These are phyloP conservation scores for Myrmecophaga tridactyla DNA, from an alignment of 2,113 vertebrate species.

Conservation along the genomic window DNA sequence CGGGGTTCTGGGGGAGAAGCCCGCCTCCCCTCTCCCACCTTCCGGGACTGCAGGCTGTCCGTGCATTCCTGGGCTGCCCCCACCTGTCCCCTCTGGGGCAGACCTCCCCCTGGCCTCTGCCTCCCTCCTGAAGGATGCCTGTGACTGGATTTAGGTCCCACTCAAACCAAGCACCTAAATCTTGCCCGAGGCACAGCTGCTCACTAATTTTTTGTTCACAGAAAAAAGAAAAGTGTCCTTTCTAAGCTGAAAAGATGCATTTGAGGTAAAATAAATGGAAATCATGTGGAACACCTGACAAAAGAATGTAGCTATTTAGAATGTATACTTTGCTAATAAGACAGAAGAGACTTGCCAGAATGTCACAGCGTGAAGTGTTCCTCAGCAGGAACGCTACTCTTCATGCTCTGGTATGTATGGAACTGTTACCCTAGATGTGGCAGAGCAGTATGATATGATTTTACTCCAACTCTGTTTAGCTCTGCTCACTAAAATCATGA, in stretches of 20 bases:
- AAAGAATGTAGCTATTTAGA: constrained; percentile 14
- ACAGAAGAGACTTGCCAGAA: not conserved
- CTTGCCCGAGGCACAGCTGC: not conserved
- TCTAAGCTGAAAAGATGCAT: not conserved
- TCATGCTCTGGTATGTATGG: not conserved
- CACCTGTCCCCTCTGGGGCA: not conserved
- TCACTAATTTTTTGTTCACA: constrained; percentile 13
- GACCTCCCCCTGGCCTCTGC: not conserved
- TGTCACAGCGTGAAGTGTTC: not conserved
- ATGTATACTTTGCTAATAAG: not conserved
- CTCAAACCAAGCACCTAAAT: not conserved
- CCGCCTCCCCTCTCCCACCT: too few relatives aligned
- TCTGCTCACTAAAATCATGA: not conserved
- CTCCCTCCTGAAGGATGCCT: not conserved
- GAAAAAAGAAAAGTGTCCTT: not conserved
- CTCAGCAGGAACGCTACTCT: not conserved
- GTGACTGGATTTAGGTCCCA: not conserved
- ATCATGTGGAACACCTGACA: not conserved
- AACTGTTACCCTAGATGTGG: not conserved
- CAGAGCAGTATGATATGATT: not conserved
- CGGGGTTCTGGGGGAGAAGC: not conserved
- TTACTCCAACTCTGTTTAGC: not conserved
- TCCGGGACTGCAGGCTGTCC: not conserved
- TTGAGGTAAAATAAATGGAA: not conserved
- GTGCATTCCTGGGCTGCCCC: not conserved